Percentiles rank a stretch among this genome's conserved stretches.
These are phyloP conservation scores for Microcebus lehilahytsara DNA, from an alignment of 2,113 vertebrate genomes.

Conservation along the genomic window DNA sequence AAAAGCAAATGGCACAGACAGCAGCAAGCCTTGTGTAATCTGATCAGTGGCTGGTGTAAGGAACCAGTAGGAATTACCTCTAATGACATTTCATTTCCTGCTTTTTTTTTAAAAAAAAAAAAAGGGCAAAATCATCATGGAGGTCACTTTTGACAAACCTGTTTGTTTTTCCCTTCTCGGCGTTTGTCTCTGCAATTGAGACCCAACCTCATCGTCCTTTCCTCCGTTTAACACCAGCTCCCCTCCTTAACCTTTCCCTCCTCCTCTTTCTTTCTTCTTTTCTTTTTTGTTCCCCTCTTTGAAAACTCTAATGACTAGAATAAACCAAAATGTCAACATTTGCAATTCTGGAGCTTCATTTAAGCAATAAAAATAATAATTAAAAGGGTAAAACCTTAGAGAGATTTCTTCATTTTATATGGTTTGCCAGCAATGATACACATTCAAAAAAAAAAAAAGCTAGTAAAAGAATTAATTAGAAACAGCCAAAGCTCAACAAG, in stretches of 20 bases:
- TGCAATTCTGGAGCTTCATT: constrained; percentile 87
- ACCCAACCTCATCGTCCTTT: constrained; percentile 35
- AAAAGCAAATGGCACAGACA: constrained; percentile 25
- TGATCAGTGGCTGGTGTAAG: neutral
- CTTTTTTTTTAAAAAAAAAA: constrained; percentile 62
- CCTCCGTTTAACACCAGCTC: neutral
- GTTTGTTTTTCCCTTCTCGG: constrained; percentile 75
- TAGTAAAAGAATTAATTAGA: constrained; percentile 90
- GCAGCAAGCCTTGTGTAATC: neutral
- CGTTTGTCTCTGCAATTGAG: constrained; percentile 58
- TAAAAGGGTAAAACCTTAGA: constrained; percentile 91
- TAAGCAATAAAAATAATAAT: constrained; percentile 92
- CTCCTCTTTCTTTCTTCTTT: constrained; percentile 54
- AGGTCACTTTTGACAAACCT: constrained; percentile 72
- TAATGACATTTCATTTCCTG: constrained; percentile 72
- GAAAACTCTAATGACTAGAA: constrained; percentile 85
- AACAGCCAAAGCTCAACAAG: constrained; percentile 87
- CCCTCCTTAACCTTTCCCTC: neutral
- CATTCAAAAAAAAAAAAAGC: constrained; percentile 84
- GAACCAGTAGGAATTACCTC: constrained; percentile 47
- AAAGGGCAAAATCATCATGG: constrained; percentile 74
- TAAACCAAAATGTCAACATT: constrained; percentile 90
- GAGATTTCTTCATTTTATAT: constrained; percentile 88
- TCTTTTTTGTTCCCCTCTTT: constrained; percentile 38
- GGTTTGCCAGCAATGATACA: constrained; percentile 86